Evolutionary conservation across 2,113 vertebrate species (phyloP), one percentile per base, ranked within the genome.

Genomic region (Otocyon megalotis): DNA sequence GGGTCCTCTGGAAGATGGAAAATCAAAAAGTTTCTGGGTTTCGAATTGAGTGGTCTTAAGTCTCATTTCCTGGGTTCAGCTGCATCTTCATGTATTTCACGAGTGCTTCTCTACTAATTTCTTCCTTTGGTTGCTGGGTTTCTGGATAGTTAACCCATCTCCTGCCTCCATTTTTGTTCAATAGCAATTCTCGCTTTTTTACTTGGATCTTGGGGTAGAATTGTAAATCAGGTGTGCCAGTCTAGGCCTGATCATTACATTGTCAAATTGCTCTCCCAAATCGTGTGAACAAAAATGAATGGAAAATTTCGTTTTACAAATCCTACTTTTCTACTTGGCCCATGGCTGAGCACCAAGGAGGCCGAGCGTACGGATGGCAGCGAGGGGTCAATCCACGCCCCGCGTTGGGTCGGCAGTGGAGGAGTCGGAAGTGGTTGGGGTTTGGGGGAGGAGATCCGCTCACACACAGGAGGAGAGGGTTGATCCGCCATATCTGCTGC

Each of bases 401-500:
- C 20, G 96, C 91, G 22, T 87, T 90, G 96, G 97, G 97, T 97
- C 65, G 77, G 82, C 82, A 16, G 90, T 95, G 90, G 97, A 96
- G 95, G 96, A 97, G 93, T 98, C 98, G 98, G 98, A 98, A 98
- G 98, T 98, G 97, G 93, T 97, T 97, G 94, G 91, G 95, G 89
- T 97, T 97, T 92, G 88, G 97, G 97, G 98, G 98, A 97, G 98
- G 98, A 98, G 98, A 98, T 98, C 96, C 96, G 96, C 96, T 97
- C 93, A 85, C 76, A 97, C 96, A 97, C 84, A 58, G 65, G 96
- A 95, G 96, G 94, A 80, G 88, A 92, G 96, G 85, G 48, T 84
- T 93, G 93, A 95, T 96, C 96, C 96, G 98, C 98, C 97, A 97
- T 98, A 97, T 97, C 97, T 97, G 93, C 87, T 79, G 88, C 96